These are phyloP conservation scores for Abrostola tripartita DNA, from an alignment of 2,888 invertebrate species.

Conservation along the genomic window DNA sequence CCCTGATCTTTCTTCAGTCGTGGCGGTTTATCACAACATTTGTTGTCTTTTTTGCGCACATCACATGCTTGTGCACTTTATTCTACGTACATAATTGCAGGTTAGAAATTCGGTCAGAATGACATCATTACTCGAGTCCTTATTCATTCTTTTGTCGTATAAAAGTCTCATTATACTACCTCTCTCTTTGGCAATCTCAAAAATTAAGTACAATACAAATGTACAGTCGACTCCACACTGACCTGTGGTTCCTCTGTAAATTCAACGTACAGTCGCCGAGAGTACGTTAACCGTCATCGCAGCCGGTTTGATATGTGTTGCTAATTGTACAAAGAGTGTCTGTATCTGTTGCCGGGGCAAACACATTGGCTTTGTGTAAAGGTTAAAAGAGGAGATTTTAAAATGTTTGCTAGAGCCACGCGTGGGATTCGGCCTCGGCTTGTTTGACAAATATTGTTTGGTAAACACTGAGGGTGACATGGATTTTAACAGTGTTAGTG, in stretches of 20 bases:
- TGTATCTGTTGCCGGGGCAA: conserved; percentile 43
- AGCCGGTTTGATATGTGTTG: conserved; percentile 51
- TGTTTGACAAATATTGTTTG: conserved; percentile 4
- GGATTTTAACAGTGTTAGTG: neutral
- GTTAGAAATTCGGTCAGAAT: too few relatives aligned
- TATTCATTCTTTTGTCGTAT: too few relatives aligned
- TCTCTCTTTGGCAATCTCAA: neutral
- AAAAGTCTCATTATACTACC: neutral
- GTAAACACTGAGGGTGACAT: neutral
- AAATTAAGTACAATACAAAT: conserved; percentile 16
- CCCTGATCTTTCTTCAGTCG: too few relatives aligned
- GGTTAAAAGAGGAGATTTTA: conserved; percentile 62
- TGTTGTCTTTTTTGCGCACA: too few relatives aligned
- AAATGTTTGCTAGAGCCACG: conserved; percentile 54
- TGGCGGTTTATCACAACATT: too few relatives aligned
- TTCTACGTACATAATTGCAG: too few relatives aligned
- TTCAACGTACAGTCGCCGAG: conserved; percentile 27
- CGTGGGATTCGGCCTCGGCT: conserved; percentile 16
- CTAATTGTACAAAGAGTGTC: conserved; percentile 65
- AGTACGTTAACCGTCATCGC: conserved; percentile 39
- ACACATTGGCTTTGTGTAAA: conserved; percentile 61
- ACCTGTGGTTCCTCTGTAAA: conserved; percentile 21
- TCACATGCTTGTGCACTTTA: too few relatives aligned
- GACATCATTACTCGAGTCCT: too few relatives aligned
- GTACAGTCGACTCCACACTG: conserved; percentile 21